A percentile compares a stretch with the other conserved stretches of the same genome.
These are phyloP conservation scores for Antedon bifida DNA, from an alignment of 35 echinoderm and acorn worm species.

Conservation along the genomic window DNA sequence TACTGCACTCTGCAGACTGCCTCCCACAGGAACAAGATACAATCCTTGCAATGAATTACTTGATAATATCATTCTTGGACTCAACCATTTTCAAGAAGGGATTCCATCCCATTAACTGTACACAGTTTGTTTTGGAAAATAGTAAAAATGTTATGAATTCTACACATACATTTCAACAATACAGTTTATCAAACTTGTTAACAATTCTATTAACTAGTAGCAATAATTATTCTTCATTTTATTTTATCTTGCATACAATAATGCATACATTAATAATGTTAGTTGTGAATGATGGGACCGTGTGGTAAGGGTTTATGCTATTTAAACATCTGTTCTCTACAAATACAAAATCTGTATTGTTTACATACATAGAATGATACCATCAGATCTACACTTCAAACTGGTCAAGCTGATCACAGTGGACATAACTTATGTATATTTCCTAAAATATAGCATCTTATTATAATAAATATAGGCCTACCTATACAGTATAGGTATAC, in stretches of 20 bases:
- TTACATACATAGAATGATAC: neutral
- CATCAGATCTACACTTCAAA: neutral
- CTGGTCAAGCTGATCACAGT: neutral
- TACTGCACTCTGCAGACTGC: neutral
- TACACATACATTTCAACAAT: too few relatives aligned
- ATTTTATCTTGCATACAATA: neutral
- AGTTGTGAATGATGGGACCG: neutral
- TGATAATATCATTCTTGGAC: neutral
- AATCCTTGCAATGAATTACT: neutral
- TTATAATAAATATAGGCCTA: too few relatives aligned
- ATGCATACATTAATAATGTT: neutral
- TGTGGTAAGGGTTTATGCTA: neutral
- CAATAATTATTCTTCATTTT: too few relatives aligned
- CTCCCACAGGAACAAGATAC: neutral
- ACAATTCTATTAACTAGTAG: too few relatives aligned
- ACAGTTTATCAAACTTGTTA: too few relatives aligned
- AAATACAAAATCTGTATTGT: neutral
- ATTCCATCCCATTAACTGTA: too few relatives aligned
- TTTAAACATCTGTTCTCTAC: neutral
- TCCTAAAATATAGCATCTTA: too few relatives aligned
- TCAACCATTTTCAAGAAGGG: neutral
- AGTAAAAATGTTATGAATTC: too few relatives aligned
- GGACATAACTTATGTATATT: too few relatives aligned
- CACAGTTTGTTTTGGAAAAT: too few relatives aligned
- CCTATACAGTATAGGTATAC: too few relatives aligned